A percentile compares a stretch with the other conserved stretches of the same genome.
Evolutionary conservation across 1,140 invertebrate genomes (phyloP).

Genomic region (Hypothenemus hampei): DNA sequence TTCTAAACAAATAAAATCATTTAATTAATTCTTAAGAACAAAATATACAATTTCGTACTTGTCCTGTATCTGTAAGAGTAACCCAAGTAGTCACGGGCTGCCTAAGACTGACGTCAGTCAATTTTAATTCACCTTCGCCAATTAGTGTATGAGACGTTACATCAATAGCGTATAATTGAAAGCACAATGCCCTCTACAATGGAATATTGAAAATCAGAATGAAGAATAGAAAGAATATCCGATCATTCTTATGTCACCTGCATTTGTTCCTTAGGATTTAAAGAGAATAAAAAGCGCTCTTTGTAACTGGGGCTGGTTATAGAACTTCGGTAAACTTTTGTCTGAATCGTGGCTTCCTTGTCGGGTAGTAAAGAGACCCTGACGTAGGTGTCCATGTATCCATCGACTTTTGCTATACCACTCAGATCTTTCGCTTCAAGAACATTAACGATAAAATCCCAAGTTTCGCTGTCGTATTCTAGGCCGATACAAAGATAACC

Average conservation of each 20-base stretch:
- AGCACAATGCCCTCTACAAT: slow-evolving; percentile 49
- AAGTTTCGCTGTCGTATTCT: slow-evolving; percentile 70
- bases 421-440: slow-evolving; percentile 70
- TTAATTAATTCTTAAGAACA: not conserved
- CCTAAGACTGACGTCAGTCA: slow-evolving; percentile 56
- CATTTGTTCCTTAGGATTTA: slow-evolving; percentile 50
- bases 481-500: slow-evolving; percentile 73
- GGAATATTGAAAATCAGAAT: not conserved
- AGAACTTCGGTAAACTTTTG: slow-evolving; percentile 62
- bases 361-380: slow-evolving; percentile 71
- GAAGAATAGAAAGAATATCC: not conserved
- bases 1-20: slow-evolving; percentile 40
- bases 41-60: slow-evolving; percentile 45
- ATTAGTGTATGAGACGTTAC: slow-evolving; percentile 60
- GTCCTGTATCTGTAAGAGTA: slow-evolving; percentile 56
- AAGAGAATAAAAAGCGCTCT: slow-evolving; percentile 66
- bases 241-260: slow-evolving; percentile 22
- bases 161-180: slow-evolving; percentile 60
- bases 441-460: slow-evolving; percentile 68
- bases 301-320: slow-evolving; percentile 68
- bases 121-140: slow-evolving; percentile 58
- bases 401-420: slow-evolving; percentile 54
- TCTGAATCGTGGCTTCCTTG: slow-evolving; percentile 66
- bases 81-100: slow-evolving; percentile 59
- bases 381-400: slow-evolving; percentile 68